Base-by-base conservation (phyloP, 2,888 invertebrate species). In the Agapetus fuscipes region DNA sequence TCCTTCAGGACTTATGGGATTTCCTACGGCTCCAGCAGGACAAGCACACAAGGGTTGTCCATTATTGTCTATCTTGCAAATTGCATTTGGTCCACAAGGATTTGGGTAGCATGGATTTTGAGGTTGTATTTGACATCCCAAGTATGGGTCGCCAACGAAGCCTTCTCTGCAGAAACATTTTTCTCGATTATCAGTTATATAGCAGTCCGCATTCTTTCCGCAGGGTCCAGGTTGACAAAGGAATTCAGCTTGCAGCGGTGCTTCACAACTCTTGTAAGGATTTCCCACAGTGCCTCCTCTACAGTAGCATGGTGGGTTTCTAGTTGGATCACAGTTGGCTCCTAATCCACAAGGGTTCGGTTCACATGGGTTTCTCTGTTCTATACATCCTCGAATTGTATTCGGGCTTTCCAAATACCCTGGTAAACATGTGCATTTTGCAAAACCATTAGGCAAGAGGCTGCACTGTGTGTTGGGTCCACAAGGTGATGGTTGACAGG, bases 401-500 rank as follows among this genome's bases (percentile, higher is more conserved):
- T 90, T 89, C 1, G 87, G 87, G 58, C 83, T 87, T 64, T 88
- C 90, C 25, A 87, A 73, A 57, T 78, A 88, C 12, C 87, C 88
- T 30, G 80, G 73, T 41, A 85, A 62, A 55, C 90, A 93, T 14
- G 87, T 88, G 54, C 93, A 93, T 63, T 88, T 87, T 1, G 89
- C 80, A 56, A 86, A 83, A 36, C 87, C 88, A 50, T 85, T 87
- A 36, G 72, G 66, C 35, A 87, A 62, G 34, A 84, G 68, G 1
- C 82, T 71, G 53, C 91, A 90, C 58, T 86, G 86, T 2, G 89
- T 89, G 53, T 89, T 90, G 6, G 86, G 86, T 10, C 90, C 90
- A 56, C 90, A 91, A 1, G 87, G 85, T 10, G 87, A 86, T 17
- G 86, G 81, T 51, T 83, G 80, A 54, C 90, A 90, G 3, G 88